phyloP scores from a whole-genome alignment of 2,797 vertebrate species.

The Hipposideros larvatus region DNA sequence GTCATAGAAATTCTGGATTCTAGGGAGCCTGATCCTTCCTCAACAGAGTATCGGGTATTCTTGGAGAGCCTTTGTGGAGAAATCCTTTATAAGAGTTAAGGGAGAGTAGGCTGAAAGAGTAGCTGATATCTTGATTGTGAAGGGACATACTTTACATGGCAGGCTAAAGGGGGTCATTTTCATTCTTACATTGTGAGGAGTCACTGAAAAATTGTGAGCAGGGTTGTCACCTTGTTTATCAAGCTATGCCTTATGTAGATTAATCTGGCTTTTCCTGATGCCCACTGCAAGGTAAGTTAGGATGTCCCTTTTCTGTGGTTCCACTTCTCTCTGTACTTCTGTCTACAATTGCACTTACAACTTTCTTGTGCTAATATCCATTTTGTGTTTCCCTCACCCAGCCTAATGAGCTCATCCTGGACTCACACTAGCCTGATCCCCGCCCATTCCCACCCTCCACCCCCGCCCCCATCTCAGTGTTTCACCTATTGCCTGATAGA shows the following conservation, averaged over 20 bases:
- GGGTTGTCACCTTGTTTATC: neutral
- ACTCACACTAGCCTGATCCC: neutral
- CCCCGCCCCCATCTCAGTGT: neutral
- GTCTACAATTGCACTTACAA: neutral
- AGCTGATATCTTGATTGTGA: neutral
- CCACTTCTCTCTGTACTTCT: neutral
- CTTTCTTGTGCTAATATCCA: neutral
- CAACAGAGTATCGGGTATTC: neutral
- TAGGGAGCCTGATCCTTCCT: neutral
- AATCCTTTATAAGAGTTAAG: neutral
- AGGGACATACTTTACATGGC: neutral
- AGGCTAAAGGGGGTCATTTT: neutral
- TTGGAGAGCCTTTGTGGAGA: neutral
- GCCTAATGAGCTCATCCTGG: neutral
- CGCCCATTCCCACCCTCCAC: too few species aligned
- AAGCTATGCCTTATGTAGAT: neutral
- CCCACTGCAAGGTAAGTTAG: neutral
- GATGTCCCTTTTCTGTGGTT: neutral
- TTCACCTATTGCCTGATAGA: neutral
- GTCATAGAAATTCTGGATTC: neutral
- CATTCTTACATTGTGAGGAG: neutral
- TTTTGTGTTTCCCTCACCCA: neutral
- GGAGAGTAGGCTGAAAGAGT: neutral
- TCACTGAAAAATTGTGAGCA: neutral
- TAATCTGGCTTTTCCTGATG: neutral